phyloP scores from a whole-genome alignment of 92 coral and sea anemone species.

The Siderastrea radians region DNA sequence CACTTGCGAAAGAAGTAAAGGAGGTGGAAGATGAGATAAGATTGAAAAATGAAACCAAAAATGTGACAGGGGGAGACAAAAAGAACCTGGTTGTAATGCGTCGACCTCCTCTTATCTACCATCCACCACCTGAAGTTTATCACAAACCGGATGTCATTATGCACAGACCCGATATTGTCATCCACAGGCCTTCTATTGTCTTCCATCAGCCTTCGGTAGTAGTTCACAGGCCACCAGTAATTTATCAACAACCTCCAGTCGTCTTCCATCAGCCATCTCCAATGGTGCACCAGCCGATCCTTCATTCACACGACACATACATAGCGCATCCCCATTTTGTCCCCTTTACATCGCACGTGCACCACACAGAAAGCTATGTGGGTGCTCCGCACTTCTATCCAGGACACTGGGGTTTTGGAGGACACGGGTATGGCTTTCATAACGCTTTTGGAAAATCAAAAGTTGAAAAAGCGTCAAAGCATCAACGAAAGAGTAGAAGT shows the following conservation, averaged over 20 bases:
- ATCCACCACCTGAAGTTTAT: constrained; percentile 97
- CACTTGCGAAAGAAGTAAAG: constrained; percentile 42
- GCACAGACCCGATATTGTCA: constrained; percentile 96
- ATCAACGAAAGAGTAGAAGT: constrained; percentile 24
- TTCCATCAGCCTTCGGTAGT: constrained; percentile 97
- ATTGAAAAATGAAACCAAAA: constrained; percentile 15
- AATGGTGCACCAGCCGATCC: constrained; percentile 84
- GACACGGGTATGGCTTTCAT: constrained; percentile 55
- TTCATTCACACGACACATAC: constrained; percentile 93
- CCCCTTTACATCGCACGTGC: constrained; percentile 77
- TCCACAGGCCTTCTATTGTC: constrained; percentile 95
- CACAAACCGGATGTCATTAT: constrained; percentile 92
- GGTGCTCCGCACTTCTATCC: constrained; percentile 91
- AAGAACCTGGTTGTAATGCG: constrained; percentile 89
- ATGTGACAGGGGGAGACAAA: constrained; percentile 58
- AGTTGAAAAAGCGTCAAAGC: constrained; percentile 66
- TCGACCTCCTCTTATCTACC: constrained; percentile 94
- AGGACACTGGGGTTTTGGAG: constrained; percentile 88
- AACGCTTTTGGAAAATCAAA: constrained; percentile 82
- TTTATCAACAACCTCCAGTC: constrained; percentile 93
- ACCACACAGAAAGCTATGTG: constrained; percentile 81
- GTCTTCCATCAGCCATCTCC: constrained; percentile 97
- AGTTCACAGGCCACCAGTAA: constrained; percentile 92
- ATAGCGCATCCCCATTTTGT: constrained; percentile 80
- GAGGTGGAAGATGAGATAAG: constrained; percentile 21